Evolutionary conservation across 2,113 vertebrate genomes (phyloP).

Genomic region (Meriones unguiculatus): DNA sequence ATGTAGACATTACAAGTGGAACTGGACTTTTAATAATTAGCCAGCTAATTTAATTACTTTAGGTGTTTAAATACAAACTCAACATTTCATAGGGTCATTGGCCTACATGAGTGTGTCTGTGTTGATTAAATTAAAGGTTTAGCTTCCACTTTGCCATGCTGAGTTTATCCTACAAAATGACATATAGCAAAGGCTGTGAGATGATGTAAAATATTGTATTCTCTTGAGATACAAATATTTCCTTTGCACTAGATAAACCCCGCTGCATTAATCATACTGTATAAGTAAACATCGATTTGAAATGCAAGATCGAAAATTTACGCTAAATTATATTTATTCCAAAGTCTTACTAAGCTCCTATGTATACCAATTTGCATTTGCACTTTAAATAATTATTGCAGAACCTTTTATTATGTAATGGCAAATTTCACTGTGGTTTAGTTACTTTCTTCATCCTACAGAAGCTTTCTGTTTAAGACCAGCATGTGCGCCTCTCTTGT

Average conservation of each 20-base stretch:
- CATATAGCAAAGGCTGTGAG: neutral
- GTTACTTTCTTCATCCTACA: neutral
- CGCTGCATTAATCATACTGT: neutral
- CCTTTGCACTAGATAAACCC: neutral
- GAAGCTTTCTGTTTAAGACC: neutral
- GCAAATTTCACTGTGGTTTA: neutral
- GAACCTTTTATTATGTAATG: neutral
- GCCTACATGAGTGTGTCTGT: neutral
- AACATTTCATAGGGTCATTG: conserved; percentile 39
- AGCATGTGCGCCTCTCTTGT: neutral
- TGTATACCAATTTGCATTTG: neutral
- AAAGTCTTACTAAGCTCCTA: neutral
- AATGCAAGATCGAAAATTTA: neutral
- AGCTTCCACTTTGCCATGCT: neutral
- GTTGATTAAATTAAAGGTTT: conserved; percentile 43
- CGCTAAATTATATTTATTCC: neutral
- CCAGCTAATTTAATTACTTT: conserved; percentile 39
- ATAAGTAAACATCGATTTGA: neutral
- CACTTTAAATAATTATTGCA: neutral
- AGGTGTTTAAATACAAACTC: conserved; percentile 47
- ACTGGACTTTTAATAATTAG: conserved; percentile 53
- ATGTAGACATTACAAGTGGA: neutral
- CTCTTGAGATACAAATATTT: neutral
- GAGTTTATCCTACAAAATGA: neutral
- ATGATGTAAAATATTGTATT: neutral